A percentile compares a stretch with the other conserved stretches of the same genome.
These are phyloP conservation scores for Pachycephala philippinensis DNA, from an alignment of 2,113 vertebrate species.

Conservation along the genomic window DNA sequence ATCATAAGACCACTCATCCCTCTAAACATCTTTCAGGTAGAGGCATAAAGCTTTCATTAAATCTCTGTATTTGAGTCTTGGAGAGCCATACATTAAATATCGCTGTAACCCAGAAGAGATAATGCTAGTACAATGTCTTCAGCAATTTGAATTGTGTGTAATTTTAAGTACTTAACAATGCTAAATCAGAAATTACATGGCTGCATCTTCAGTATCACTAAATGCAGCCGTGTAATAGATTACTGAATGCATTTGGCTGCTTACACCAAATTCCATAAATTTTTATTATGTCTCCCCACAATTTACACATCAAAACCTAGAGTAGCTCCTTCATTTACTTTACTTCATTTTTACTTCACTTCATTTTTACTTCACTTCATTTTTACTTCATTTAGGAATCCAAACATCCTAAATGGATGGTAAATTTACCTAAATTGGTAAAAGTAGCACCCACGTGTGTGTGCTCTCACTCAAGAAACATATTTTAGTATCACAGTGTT, in stretches of 20 bases:
- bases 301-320: not conserved
- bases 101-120: not conserved
- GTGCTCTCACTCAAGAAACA: not conserved
- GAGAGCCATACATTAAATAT: not conserved
- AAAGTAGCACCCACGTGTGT: not conserved
- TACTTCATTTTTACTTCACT: too few species aligned
- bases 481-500: not conserved
- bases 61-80: not conserved
- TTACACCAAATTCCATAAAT: not conserved
- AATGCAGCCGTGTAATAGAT: not conserved
- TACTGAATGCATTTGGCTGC: not conserved
- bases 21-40: not conserved
- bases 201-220: not conserved
- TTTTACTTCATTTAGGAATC: not conserved
- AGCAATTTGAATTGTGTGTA: not conserved
- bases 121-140: not conserved
- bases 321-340: not conserved
- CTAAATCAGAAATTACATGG: not conserved
- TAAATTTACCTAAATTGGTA: too few species aligned
- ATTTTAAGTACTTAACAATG: not conserved
- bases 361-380: too few species aligned
- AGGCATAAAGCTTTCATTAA: not conserved
- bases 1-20: not conserved
- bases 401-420: too few species aligned
- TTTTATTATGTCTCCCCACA: not conserved